These are phyloP conservation scores for Takifugu flavidus DNA, from an alignment of 2,113 vertebrate genomes.

Conservation along the genomic window DNA sequence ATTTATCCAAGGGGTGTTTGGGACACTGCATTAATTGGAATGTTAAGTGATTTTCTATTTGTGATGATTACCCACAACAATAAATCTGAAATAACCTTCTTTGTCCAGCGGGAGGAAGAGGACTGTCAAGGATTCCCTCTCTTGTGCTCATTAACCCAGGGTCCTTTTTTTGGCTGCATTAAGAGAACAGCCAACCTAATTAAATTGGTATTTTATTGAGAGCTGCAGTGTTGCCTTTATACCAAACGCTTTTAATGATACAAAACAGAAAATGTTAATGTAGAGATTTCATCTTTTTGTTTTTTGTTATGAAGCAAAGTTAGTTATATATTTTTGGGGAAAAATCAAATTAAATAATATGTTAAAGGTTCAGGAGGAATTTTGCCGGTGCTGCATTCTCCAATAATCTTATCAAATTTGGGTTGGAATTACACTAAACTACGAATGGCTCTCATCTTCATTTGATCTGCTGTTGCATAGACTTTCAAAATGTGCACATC, in stretches of 20 bases:
- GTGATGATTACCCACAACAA: conserved; percentile 65
- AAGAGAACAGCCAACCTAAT: conserved; percentile 24
- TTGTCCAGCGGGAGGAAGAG: conserved; percentile 40
- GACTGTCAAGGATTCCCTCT: conserved; percentile 36
- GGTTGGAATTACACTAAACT: too few species aligned
- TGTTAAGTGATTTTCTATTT: conserved; percentile 68
- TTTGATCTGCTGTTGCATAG: too few species aligned
- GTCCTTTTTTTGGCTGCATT: conserved; percentile 34
- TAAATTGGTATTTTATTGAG: conserved; percentile 19
- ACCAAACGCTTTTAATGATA: not conserved
- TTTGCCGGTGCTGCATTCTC: too few species aligned
- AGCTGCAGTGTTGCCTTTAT: conserved; percentile 7
- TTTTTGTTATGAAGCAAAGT: too few species aligned
- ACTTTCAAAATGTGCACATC: too few species aligned
- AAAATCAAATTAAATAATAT: too few species aligned
- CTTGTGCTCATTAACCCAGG: conserved; percentile 41
- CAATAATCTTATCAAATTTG: too few species aligned
- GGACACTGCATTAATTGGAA: conserved; percentile 58
- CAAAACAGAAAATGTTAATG: not conserved
- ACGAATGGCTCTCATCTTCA: too few species aligned
- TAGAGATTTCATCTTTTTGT: too few species aligned
- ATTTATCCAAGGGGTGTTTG: conserved; percentile 51
- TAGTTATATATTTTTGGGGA: too few species aligned
- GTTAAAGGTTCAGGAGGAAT: too few species aligned
- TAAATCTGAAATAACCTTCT: conserved; percentile 63